These are phyloP conservation scores for Cynodonichthys magdalenae DNA, from an alignment of 2,797 vertebrate species.

Conservation along the genomic window DNA sequence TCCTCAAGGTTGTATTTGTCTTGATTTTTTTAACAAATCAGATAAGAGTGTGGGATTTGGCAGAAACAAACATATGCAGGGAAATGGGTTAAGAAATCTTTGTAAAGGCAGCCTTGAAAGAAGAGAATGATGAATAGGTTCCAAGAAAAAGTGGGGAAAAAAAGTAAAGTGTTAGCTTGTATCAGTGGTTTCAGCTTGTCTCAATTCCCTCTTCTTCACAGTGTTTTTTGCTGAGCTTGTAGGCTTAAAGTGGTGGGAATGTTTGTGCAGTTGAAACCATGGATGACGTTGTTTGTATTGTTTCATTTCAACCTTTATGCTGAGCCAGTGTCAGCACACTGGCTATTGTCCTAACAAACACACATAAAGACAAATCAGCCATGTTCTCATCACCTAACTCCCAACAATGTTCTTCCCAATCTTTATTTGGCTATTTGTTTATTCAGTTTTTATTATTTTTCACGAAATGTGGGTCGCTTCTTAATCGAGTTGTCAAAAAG, in stretches of 20 bases:
- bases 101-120: conserved; percentile 14
- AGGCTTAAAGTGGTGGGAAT: conserved; percentile 72
- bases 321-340: conserved; percentile 53
- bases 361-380: conserved; percentile 35
- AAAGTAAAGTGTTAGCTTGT: conserved; percentile 19
- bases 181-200: conserved; percentile 41
- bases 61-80: background rate
- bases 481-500: conserved; percentile 23
- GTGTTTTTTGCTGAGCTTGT: conserved; percentile 69
- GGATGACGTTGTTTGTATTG: conserved; percentile 73
- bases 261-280: conserved; percentile 69
- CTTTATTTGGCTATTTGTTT: conserved; percentile 1
- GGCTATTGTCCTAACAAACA: conserved; percentile 44
- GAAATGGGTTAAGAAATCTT: conserved; percentile 36
- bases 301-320: conserved; percentile 61
- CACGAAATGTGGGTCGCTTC: conserved; percentile 35
- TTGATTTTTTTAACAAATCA: conserved; percentile 28
- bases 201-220: conserved; percentile 17
- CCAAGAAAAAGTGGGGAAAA: background rate
- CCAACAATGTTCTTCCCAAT: background rate
- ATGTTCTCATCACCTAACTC: conserved; percentile 23
- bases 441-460: conserved; percentile 26
- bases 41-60: conserved; percentile 44
- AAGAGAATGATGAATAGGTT: conserved; percentile 27
- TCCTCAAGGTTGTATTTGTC: conserved; percentile 33